Evolutionary conservation across 35 echinoderm and acorn worm species (phyloP).

Genomic region (Ophioderma brevispina): DNA sequence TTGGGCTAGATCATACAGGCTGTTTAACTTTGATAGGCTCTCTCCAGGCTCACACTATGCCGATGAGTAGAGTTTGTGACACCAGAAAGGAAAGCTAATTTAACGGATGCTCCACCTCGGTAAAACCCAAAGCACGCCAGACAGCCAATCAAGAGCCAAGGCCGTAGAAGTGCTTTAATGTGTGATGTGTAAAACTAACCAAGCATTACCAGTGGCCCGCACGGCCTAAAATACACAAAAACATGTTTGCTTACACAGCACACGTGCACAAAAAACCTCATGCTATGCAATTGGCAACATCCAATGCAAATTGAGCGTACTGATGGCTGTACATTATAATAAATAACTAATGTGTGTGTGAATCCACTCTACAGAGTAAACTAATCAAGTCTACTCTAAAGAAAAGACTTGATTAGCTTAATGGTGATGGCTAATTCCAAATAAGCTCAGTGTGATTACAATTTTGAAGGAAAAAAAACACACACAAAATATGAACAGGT

Average conservation of each 20-base stretch:
- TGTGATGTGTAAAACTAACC: neutral
- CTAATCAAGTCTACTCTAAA: too few relatives aligned
- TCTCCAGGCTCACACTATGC: neutral
- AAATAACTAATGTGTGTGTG: too few relatives aligned
- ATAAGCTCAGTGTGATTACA: too few relatives aligned
- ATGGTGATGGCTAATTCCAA: too few relatives aligned
- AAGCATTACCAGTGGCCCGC: neutral
- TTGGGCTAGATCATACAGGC: neutral
- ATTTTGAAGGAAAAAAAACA: too few relatives aligned
- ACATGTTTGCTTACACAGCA: neutral
- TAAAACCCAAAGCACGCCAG: neutral
- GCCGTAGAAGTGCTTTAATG: neutral
- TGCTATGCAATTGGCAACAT: too few relatives aligned
- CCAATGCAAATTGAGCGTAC: too few relatives aligned
- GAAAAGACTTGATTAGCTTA: too few relatives aligned
- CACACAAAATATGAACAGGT: too few relatives aligned
- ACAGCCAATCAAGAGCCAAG: neutral
- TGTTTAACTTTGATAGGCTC: neutral
- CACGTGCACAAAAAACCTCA: too few relatives aligned
- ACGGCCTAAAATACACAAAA: neutral
- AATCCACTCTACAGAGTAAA: too few relatives aligned
- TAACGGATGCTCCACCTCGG: conserved; percentile 8
- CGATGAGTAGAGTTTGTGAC: neutral
- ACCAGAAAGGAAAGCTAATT: conserved; percentile 10
- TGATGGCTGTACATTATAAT: too few relatives aligned